Conservation (phyloP, 2,888 invertebrate genomes). For the Watsonalla binaria region DNA sequence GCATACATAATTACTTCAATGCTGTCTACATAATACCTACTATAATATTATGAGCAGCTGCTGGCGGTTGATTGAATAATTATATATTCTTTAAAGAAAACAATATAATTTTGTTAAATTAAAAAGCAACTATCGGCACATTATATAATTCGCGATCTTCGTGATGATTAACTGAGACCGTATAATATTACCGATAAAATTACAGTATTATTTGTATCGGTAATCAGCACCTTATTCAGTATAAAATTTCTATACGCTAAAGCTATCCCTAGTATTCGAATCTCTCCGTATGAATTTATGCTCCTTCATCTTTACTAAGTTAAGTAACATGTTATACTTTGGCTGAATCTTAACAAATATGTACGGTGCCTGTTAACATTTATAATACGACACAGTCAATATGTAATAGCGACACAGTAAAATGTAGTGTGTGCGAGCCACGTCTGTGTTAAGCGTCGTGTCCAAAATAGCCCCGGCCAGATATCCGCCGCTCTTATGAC, state of each 20-base stretch:
- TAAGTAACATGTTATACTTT: no score
- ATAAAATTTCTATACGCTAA: no score
- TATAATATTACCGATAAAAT: background rate
- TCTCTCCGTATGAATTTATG: background rate
- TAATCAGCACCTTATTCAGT: no score
- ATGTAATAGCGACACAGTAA: constrained; percentile 13
- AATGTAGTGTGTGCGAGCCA: constrained; percentile 19
- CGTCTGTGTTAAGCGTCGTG: constrained; percentile 34
- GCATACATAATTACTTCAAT: constrained; percentile 37
- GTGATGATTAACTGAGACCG: background rate
- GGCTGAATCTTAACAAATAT: no score
- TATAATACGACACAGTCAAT: constrained; percentile 2
- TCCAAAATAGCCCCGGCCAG: constrained; percentile 68
- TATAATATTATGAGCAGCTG: constrained; percentile 32
- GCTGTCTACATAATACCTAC: constrained; percentile 16
- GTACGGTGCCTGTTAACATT: no score
- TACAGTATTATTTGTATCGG: background rate
- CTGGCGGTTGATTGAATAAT: constrained; percentile 40
- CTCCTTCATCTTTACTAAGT: no score
- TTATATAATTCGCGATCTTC: background rate
- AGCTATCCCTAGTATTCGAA: no score
- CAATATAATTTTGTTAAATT: constrained; percentile 34
- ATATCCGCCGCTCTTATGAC: constrained; percentile 70
- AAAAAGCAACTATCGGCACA: constrained; percentile 26
- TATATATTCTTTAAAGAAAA: constrained; percentile 26